A percentile compares a stretch with the other conserved stretches of the same genome.
phyloP scores from a whole-genome alignment of 2,888 invertebrate genomes.

The Xanthorhoe designata region DNA sequence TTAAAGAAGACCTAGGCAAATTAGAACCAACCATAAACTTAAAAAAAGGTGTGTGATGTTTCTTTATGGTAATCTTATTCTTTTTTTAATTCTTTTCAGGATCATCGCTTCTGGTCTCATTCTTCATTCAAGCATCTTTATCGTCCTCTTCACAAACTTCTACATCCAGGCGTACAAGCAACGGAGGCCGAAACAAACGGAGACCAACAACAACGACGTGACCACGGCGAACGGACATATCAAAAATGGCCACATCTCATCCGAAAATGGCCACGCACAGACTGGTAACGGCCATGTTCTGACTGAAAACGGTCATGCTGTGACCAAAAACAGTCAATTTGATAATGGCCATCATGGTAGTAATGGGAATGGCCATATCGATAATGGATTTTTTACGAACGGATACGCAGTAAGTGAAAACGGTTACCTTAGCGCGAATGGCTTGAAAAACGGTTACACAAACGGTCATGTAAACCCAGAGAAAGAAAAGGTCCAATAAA shows the following conservation, averaged over 20 bases:
- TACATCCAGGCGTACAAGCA: constrained; percentile 92
- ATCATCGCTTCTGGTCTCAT: constrained; percentile 91
- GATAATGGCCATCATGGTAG: constrained; percentile 41
- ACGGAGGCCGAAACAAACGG: constrained; percentile 47
- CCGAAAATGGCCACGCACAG: constrained; percentile 38
- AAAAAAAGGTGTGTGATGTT: too few relatives aligned
- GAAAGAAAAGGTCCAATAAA: constrained; percentile 76
- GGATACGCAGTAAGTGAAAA: constrained; percentile 40
- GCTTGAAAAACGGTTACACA: constrained; percentile 57
- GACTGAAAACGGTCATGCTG: constrained; percentile 49
- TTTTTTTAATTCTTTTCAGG: constrained; percentile 54
- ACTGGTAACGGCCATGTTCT: constrained; percentile 40
- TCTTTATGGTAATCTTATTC: too few relatives aligned
- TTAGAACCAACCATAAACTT: too few relatives aligned
- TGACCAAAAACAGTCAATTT: constrained; percentile 40
- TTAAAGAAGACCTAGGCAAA: too few relatives aligned
- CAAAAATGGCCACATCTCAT: constrained; percentile 49
- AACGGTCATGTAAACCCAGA: constrained; percentile 61
- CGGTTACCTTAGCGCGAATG: constrained; percentile 48
- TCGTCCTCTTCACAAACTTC: constrained; percentile 95
- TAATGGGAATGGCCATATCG: constrained; percentile 45
- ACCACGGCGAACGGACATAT: constrained; percentile 40
- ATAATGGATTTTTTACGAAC: constrained; percentile 36
- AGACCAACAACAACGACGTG: constrained; percentile 54
- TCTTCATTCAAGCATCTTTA: constrained; percentile 94